These are phyloP conservation scores for Acleris cristana DNA, from an alignment of 2,888 invertebrate genomes.

Conservation along the genomic window DNA sequence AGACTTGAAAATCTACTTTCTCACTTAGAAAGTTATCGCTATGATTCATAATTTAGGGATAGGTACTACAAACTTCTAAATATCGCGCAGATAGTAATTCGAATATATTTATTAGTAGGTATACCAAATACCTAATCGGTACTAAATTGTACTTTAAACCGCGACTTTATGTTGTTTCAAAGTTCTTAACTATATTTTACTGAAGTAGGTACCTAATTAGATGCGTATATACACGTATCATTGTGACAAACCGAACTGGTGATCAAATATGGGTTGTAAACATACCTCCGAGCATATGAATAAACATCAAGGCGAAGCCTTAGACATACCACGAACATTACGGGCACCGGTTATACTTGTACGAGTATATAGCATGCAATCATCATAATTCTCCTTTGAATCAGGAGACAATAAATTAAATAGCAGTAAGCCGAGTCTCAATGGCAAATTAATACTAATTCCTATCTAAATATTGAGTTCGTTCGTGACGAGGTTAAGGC, in stretches of 20 bases:
- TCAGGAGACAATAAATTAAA: constrained; percentile 30
- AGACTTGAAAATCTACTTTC: background rate
- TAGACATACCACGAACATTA: constrained; percentile 52
- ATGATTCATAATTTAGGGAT: background rate
- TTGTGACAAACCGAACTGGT: constrained; percentile 45
- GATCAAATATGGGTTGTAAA: constrained; percentile 49
- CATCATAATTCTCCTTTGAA: constrained; percentile 42
- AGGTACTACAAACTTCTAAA: background rate
- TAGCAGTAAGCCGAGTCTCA: background rate
- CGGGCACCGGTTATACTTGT: constrained; percentile 41
- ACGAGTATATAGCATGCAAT: constrained; percentile 46
- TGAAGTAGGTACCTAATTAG: background rate
- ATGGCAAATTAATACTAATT: constrained; percentile 3
- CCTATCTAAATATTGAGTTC: constrained; percentile 10
- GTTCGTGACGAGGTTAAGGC: background rate
- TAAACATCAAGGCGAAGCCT: constrained; percentile 78
- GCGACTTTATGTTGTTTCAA: too few relatives aligned
- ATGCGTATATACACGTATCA: constrained; percentile 15
- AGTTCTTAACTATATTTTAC: too few relatives aligned
- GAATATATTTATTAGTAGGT: too few relatives aligned
- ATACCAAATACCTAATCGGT: too few relatives aligned
- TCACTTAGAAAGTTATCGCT: background rate
- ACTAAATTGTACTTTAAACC: too few relatives aligned
- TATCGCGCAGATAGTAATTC: constrained; percentile 4
- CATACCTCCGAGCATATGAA: constrained; percentile 68